Evolutionary conservation across 2,113 vertebrate species (phyloP).

Genomic region (Naja naja): DNA sequence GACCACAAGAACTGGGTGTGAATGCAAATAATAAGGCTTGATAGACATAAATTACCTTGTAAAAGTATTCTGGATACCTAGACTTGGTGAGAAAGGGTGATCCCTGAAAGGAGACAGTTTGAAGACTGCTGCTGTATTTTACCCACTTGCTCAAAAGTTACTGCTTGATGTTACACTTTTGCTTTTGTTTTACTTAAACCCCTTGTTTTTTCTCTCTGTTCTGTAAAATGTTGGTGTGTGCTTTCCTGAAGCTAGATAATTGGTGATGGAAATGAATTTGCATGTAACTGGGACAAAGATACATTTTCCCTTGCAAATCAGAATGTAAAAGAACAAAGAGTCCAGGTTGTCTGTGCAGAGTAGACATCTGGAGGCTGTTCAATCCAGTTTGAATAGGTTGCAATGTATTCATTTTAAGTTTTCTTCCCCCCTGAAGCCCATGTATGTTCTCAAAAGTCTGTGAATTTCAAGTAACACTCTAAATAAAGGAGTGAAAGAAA

Average conservation of each 20-base stretch:
- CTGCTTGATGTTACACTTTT: background rate
- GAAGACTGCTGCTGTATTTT: background rate
- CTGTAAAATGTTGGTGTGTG: constrained; percentile 7
- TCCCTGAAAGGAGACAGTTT: background rate
- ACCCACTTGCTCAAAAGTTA: background rate
- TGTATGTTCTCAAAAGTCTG: background rate
- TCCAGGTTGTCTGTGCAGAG: constrained; percentile 43
- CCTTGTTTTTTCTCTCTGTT: constrained; percentile 27
- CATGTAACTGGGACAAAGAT: constrained; percentile 9
- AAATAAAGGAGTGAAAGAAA: background rate
- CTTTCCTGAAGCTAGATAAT: constrained; percentile 23
- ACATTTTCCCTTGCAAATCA: constrained; percentile 34
- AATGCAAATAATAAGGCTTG: background rate
- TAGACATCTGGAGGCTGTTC: constrained; percentile 50
- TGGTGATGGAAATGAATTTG: constrained; percentile 46
- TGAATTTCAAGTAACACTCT: background rate
- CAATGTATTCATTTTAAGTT: background rate
- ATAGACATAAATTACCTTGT: background rate
- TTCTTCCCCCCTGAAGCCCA: background rate
- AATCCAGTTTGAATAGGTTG: background rate
- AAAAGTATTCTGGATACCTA: background rate
- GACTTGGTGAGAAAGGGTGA: background rate
- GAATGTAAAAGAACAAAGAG: constrained; percentile 54
- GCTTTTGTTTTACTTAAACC: background rate
- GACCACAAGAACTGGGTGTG: no score